Conservation (phyloP, 2,888 invertebrate genomes). For the Calameuta filiformis region DNA sequence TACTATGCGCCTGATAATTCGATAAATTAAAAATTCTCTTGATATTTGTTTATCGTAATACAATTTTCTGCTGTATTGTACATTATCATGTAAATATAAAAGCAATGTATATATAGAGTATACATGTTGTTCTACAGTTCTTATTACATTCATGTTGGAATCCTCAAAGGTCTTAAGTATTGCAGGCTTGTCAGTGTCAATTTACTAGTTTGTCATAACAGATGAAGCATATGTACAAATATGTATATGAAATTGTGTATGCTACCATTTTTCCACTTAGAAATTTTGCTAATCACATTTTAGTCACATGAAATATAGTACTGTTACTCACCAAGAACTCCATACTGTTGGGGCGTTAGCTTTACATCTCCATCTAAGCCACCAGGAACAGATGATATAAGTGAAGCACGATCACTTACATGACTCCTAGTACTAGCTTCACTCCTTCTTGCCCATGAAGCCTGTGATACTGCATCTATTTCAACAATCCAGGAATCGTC, state of each 20-base stretch:
- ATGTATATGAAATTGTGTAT: background rate
- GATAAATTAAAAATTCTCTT: conserved; percentile 8
- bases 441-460: conserved; percentile 61
- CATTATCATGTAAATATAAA: conserved; percentile 61
- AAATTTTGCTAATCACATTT: background rate
- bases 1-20: conserved; percentile 18
- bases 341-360: conserved; percentile 87
- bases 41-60: conserved; percentile 1
- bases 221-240: background rate
- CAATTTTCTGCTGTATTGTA: conserved; percentile 46
- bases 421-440: conserved; percentile 61
- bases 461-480: conserved; percentile 59
- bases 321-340: conserved; percentile 84
- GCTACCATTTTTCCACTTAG: background rate
- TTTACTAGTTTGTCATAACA: background rate
- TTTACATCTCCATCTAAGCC: conserved; percentile 72
- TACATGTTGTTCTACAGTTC: background rate
- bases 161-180: background rate
- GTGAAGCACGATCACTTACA: conserved; percentile 58
- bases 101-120: conserved; percentile 35
- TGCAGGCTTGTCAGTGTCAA: background rate
- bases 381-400: conserved; percentile 61
- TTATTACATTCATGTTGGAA: background rate
- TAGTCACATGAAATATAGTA: conserved; percentile 5
- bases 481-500: background rate